Conservation (phyloP, 2,797 vertebrate genomes). For the Balearica regulorum region DNA sequence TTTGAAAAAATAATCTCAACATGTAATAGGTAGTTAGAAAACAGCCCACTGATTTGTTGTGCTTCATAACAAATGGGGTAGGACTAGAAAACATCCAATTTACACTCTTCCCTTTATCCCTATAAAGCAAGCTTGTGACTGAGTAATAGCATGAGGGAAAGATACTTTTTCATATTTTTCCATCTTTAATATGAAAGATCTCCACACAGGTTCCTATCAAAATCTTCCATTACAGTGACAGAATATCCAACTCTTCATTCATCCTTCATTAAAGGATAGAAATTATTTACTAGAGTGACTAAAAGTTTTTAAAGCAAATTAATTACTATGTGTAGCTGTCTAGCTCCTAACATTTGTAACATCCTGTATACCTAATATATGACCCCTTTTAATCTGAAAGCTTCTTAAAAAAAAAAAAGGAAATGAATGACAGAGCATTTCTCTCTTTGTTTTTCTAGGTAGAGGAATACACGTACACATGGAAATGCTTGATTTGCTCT, state of each 20-base stretch:
- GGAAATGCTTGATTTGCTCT: not conserved
- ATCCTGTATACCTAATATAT: not conserved
- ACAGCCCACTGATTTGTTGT: not conserved
- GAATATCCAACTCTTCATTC: not conserved
- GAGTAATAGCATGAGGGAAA: not conserved
- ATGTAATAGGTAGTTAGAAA: not conserved
- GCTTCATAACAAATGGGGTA: not conserved
- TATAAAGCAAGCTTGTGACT: not conserved
- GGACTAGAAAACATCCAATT: not conserved
- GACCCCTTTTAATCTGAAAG: not conserved
- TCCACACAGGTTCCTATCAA: not conserved
- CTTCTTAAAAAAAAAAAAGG: not conserved
- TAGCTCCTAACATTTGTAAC: not conserved
- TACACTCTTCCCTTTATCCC: not conserved
- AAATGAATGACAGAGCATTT: not conserved
- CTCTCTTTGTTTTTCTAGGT: not conserved
- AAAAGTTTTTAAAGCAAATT: not conserved
- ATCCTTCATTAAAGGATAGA: not conserved
- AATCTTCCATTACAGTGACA: not conserved
- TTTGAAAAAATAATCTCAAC: not conserved
- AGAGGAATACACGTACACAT: not conserved
- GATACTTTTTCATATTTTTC: not conserved
- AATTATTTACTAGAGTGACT: not conserved
- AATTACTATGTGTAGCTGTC: not conserved
- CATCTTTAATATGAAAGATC: not conserved